Conservation (phyloP, 2,888 invertebrate species). For the Drosophila nr. perissopoda region DNA sequence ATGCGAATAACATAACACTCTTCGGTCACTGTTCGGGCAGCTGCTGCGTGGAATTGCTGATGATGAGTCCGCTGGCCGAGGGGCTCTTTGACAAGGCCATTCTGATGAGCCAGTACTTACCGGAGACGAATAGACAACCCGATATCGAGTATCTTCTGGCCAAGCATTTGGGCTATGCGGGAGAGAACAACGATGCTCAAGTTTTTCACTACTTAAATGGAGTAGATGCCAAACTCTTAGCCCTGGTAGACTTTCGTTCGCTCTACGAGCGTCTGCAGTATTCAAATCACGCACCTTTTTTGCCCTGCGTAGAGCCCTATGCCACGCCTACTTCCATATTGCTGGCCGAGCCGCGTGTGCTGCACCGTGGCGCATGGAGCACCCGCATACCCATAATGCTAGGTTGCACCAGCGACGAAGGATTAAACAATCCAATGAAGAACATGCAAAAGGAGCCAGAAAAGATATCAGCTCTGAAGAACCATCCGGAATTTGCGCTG, state of each 20-base stretch:
- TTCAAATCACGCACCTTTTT: conserved; percentile 35
- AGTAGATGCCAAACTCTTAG: conserved; percentile 57
- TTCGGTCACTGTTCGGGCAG: conserved; percentile 86
- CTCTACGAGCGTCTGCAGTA: conserved; percentile 46
- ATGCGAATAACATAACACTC: conserved; percentile 85
- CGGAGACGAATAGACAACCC: conserved; percentile 47
- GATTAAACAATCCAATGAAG: background rate
- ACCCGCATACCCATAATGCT: conserved; percentile 80
- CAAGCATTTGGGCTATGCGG: conserved; percentile 75
- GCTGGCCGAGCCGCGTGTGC: conserved; percentile 65
- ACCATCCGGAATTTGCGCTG: conserved; percentile 40
- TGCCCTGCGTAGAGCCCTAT: conserved; percentile 78
- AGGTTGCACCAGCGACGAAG: conserved; percentile 80
- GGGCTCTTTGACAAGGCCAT: conserved; percentile 82
- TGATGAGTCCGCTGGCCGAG: conserved; percentile 84
- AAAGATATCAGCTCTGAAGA: conserved; percentile 10
- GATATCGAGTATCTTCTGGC: conserved; percentile 72
- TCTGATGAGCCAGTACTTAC: conserved; percentile 71
- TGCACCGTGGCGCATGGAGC: conserved; percentile 78
- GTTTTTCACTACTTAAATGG: conserved; percentile 58
- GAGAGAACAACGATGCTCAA: conserved; percentile 71
- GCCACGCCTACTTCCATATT: conserved; percentile 65
- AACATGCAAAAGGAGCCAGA: conserved; percentile 12
- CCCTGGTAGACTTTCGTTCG: conserved; percentile 43
- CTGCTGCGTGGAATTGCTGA: conserved; percentile 82